Evolutionary conservation across 2,113 vertebrate species (phyloP).

Genomic region (Hippocampus zosterae): DNA sequence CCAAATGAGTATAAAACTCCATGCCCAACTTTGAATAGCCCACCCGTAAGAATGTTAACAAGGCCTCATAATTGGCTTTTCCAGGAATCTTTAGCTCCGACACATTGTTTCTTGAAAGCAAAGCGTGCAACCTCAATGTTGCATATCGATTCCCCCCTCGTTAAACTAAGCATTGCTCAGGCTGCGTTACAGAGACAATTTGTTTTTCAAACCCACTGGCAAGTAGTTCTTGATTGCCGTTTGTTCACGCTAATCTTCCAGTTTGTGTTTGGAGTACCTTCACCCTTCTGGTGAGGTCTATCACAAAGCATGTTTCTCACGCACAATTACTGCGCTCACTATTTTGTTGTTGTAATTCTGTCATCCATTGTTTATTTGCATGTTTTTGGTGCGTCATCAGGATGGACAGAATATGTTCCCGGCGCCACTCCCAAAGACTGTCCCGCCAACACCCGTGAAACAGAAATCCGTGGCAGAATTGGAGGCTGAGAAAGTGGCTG

Average conservation of each 20-base stretch:
- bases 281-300: slow-evolving; percentile 21
- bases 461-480: slow-evolving; percentile 59
- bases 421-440: slow-evolving; percentile 63
- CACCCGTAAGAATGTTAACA: slow-evolving; percentile 46
- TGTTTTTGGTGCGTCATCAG: slow-evolving; percentile 48
- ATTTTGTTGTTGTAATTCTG: background rate
- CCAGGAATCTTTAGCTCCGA: slow-evolving; percentile 46
- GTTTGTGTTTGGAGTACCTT: slow-evolving; percentile 25
- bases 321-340: slow-evolving; percentile 24
- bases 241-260: slow-evolving; percentile 40
- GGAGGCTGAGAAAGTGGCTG: slow-evolving; percentile 59
- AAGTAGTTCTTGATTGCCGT: slow-evolving; percentile 54
- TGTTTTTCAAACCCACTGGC: slow-evolving; percentile 44
- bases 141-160: slow-evolving; percentile 48
- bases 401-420: slow-evolving; percentile 74
- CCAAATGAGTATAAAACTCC: slow-evolving; percentile 38
- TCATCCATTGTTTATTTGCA: slow-evolving; percentile 24
- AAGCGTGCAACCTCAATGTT: slow-evolving; percentile 41
- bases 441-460: slow-evolving; percentile 51
- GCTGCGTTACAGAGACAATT: slow-evolving; percentile 42
- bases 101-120: slow-evolving; percentile 54
- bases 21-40: slow-evolving; percentile 37
- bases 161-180: slow-evolving; percentile 43
- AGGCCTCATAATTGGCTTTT: slow-evolving; percentile 49
- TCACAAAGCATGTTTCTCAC: slow-evolving; percentile 45